Base-by-base conservation (phyloP, 53 echinoderm and acorn worm genomes). In the Holothuria leucospilota region DNA sequence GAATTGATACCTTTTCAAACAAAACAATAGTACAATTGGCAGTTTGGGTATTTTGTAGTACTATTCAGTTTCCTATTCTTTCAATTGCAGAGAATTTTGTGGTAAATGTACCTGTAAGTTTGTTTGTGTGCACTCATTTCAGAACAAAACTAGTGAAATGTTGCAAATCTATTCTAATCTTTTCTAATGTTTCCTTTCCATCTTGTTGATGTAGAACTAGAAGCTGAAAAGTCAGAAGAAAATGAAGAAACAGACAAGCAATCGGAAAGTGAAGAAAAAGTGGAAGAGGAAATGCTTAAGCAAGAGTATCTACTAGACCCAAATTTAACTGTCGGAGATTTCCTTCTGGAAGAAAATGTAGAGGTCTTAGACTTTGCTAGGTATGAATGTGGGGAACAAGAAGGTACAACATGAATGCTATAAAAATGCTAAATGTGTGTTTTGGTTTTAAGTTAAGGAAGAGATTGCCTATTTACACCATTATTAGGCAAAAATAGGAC, bases 271-370 rank as follows among this genome's bases (percentile, higher is more conserved):
- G 89, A 86, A 21, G 90, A 89, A 74, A 51, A 61, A 2, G 85
- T 85, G 26, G 71, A 87, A 26, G 95, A 94, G 8, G 99, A 95
- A 60, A 93, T 99, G 94, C 63, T 99, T 9, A 93, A 90, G 63
- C 99, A 99, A 73, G 99, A 99, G 42, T 99, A 95, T 71, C 85
- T 99, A 34, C 77, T 99, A 53, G 94, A 95, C 69, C 94, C 99
- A 5, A 88, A 82, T 30, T 65, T 99, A 56, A 92, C 92, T 2
- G 99, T 99, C 2, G 99, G 99, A 8, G 95, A 99, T 39, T 85
- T 95, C 28, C 84, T 95, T 26, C 77, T 80, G 3, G 87, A 95
- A 63, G 93, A 95, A 82, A 92, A 90, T 62, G 84, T 99, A 0
- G 89, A 93, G 69, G 81, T 99, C 13, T 29, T 93, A 34, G 99